phyloP scores from a whole-genome alignment of 2,888 invertebrate species.

The Drosophila kambysellisi region DNA sequence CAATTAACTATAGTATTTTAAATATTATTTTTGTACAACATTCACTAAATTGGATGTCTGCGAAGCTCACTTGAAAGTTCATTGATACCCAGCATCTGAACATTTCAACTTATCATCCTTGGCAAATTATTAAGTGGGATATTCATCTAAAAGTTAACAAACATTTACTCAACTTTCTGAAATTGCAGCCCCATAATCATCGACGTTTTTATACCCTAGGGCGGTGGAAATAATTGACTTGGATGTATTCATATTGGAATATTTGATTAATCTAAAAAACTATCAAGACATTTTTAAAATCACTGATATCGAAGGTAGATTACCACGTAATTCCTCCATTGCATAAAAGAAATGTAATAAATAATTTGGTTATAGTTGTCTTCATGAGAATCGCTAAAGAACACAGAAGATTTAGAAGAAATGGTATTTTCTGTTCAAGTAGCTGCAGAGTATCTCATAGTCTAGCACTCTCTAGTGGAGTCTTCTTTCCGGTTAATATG shows the following conservation, averaged over 20 bases:
- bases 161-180: slow-evolving; percentile 11
- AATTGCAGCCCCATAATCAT: not conserved
- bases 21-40: not conserved
- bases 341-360: not conserved
- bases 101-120: slow-evolving; percentile 22
- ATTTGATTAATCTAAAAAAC: not conserved
- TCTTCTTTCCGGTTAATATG: slow-evolving; percentile 29
- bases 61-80: not conserved
- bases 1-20: not conserved
- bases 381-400: not conserved
- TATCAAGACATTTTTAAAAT: not conserved
- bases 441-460: not conserved
- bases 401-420: not conserved
- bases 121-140: slow-evolving; percentile 50
- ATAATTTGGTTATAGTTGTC: not conserved
- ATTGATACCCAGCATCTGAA: slow-evolving; percentile 29
- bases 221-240: not conserved
- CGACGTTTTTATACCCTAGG: not conserved
- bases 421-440: not conserved
- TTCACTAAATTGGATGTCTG: not conserved
- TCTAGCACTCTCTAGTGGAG: not conserved
- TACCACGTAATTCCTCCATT: no score
- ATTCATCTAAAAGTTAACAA: slow-evolving; percentile 13
- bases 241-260: not conserved
- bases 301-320: not conserved